Evolutionary conservation across 2,113 vertebrate genomes (phyloP), one percentile per base, ranked within the genome.

Genomic region (Neodon shergylaensis): DNA sequence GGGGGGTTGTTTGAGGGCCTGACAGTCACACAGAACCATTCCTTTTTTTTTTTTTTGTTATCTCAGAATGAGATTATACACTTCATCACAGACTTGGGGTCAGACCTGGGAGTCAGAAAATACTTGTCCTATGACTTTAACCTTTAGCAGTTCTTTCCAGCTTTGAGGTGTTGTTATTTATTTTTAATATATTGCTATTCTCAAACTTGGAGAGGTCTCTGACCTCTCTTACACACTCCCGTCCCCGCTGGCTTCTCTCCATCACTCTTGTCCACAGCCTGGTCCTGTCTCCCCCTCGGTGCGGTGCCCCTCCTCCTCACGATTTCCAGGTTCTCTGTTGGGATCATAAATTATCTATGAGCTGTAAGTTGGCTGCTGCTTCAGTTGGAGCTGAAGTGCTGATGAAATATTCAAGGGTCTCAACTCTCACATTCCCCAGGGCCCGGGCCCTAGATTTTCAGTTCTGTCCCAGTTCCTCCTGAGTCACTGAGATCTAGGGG

Each of bases 401-500:
- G 95, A 98, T 98, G 97, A 98, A 98, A 98, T 98, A 98, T 97
- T 97, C 90, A 97, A 92, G 73, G 90, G 93, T 96, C 90, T 96
- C 94, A 96, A 96, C 85, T 82, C 92, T 94, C 94, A 74, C 16
- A 66, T 97, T 96, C 95, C 96, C 91, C 2, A 49, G 88, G n/a
- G 97, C 39, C 90, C 74, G 28, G 63, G 82, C 47, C 0, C 47
- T 78, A n/a, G 63, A 44, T 36, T 78, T 49, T 5, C 31, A 58
- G 90, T 33, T 79, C 76, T 72, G 42, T 5, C 66, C 76, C 24
- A 28, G 36, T 66, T 87, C 79, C 58, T 36, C 19, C 21, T 0
- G 5, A 68, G 44, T n/a, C 16, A 49, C 31, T 26, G 87, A 78
- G 58, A 49, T 61, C 58, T 49, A 3, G 74, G 42, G 22, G 61